A percentile compares a stretch with the other conserved stretches of the same genome.
These are phyloP conservation scores for Drosophila oshimai DNA, from an alignment of 1,140 invertebrate species.

Conservation along the genomic window DNA sequence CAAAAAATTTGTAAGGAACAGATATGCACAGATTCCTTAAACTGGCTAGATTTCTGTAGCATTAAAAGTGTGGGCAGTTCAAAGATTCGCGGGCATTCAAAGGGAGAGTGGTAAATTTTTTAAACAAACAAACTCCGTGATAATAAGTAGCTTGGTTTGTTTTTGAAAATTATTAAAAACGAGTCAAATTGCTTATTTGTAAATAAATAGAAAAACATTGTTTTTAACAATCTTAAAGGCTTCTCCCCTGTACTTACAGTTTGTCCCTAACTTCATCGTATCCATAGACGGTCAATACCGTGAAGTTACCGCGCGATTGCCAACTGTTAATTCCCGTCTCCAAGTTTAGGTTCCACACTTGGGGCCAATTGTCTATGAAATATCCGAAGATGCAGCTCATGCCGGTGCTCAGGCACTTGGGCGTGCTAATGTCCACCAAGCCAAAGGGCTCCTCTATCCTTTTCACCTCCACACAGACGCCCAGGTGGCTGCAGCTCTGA, in stretches of 20 bases:
- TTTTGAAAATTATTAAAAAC: too few species aligned
- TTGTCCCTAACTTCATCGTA: slow-evolving; percentile 71
- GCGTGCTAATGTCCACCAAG: slow-evolving; percentile 65
- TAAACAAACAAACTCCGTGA: too few species aligned
- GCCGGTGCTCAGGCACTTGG: slow-evolving; percentile 52
- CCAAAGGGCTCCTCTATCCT: slow-evolving; percentile 65
- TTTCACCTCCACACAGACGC: slow-evolving; percentile 60
- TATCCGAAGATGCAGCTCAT: slow-evolving; percentile 63
- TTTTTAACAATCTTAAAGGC: too few species aligned
- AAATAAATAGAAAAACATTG: too few species aligned
- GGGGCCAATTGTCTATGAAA: slow-evolving; percentile 75
- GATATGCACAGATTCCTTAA: too few species aligned
- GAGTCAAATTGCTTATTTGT: too few species aligned
- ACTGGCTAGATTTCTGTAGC: too few species aligned
- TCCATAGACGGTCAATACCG: slow-evolving; percentile 58
- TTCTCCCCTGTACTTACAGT: slow-evolving; percentile 70
- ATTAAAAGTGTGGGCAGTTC: too few species aligned
- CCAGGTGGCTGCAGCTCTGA: slow-evolving; percentile 52
- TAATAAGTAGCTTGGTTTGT: too few species aligned
- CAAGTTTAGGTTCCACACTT: slow-evolving; percentile 74
- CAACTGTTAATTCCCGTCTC: slow-evolving; percentile 62
- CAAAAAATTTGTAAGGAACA: too few species aligned
- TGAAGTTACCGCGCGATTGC: slow-evolving; percentile 60
- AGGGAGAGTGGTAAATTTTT: too few species aligned
- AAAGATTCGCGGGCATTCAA: too few species aligned